Percentiles rank a stretch among this genome's conserved stretches.
These are phyloP conservation scores for Tapirus terrestris DNA, from an alignment of 2,113 vertebrate genomes.

Conservation along the genomic window DNA sequence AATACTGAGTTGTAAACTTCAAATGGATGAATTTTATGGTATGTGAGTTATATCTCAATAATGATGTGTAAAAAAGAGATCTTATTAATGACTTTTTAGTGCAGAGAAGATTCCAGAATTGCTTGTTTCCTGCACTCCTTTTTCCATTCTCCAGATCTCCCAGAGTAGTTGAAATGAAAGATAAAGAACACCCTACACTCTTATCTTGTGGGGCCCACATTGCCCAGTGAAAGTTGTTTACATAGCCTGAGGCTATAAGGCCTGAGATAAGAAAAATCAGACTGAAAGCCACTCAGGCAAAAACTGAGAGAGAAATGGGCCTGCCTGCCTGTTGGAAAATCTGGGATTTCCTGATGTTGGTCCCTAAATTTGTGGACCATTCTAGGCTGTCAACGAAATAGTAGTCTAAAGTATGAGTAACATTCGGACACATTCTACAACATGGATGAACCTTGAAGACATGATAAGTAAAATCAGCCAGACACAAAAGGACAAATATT, in stretches of 20 bases:
- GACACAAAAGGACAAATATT: neutral
- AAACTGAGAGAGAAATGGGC: neutral
- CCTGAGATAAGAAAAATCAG: conserved; percentile 13
- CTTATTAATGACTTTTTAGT: neutral
- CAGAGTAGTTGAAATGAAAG: neutral
- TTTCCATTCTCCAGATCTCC: neutral
- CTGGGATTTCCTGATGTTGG: conserved; percentile 35
- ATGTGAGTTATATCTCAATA: neutral
- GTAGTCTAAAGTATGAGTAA: neutral
- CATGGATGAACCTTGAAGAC: neutral
- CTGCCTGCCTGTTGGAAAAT: neutral
- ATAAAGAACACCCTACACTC: neutral
- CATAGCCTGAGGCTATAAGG: neutral
- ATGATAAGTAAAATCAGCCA: neutral
- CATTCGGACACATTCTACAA: neutral
- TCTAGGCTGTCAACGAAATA: neutral
- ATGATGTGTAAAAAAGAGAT: neutral
- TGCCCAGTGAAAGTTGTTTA: conserved; percentile 46
- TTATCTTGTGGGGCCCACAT: neutral
- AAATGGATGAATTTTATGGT: neutral
- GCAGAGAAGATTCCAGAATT: neutral
- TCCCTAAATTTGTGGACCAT: neutral
- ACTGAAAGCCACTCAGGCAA: neutral
- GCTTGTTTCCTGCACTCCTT: neutral
- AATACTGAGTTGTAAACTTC: neutral